A percentile compares a stretch with the other conserved stretches of the same genome.
These are phyloP conservation scores for Synodontis membranacea DNA, from an alignment of 2,113 vertebrate species.

Conservation along the genomic window DNA sequence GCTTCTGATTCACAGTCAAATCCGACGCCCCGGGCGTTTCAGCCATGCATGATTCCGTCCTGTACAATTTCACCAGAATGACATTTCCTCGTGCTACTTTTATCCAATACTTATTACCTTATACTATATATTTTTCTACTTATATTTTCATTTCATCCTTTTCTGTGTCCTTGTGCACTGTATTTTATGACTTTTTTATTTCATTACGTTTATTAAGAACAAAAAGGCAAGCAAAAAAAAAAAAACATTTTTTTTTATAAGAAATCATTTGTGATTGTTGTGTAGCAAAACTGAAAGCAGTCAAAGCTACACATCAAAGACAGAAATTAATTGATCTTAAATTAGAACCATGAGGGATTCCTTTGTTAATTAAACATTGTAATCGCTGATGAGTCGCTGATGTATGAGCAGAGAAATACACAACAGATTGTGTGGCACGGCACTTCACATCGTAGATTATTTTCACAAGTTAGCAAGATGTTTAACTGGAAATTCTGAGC, in stretches of 20 bases:
- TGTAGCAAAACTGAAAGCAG: background rate
- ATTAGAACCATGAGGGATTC: background rate
- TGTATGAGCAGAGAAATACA: background rate
- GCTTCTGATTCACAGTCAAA: slow-evolving; percentile 25
- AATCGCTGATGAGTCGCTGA: background rate
- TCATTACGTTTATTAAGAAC: background rate
- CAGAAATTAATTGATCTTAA: background rate
- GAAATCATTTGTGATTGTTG: background rate
- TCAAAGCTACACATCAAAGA: background rate
- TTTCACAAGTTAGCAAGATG: too few species aligned
- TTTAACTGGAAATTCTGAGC: background rate
- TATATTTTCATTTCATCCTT: background rate
- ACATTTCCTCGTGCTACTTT: background rate
- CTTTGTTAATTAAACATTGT: background rate
- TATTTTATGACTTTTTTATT: background rate
- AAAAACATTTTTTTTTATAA: too few species aligned
- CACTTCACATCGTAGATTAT: too few species aligned
- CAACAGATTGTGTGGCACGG: background rate
- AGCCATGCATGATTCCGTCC: background rate
- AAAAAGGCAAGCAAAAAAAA: background rate
- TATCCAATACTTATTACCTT: background rate
- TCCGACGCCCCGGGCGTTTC: background rate
- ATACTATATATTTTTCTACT: too few species aligned
- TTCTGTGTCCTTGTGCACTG: background rate
- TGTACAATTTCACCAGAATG: background rate